Evolutionary conservation across 2,113 vertebrate genomes (phyloP).

Genomic region (Nymphicus hollandicus): DNA sequence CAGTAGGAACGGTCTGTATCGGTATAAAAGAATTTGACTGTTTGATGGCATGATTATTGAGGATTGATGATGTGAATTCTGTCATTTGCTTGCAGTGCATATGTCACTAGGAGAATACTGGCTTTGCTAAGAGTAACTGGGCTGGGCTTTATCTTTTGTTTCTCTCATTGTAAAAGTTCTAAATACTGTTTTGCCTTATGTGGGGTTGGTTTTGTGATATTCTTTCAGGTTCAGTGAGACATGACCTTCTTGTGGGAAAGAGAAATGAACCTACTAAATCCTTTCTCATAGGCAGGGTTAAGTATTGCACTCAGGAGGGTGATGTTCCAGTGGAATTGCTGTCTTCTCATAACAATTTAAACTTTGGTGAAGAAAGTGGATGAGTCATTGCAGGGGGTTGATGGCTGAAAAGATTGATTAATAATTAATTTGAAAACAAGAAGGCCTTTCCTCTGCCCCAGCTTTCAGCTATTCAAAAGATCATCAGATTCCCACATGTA

Average conservation of each 20-base stretch:
- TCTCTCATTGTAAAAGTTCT: not conserved
- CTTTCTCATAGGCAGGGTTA: not conserved
- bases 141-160: not conserved
- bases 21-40: not conserved
- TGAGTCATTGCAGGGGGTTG: slow-evolving; percentile 52
- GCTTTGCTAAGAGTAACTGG: not conserved
- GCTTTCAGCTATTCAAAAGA: slow-evolving; percentile 11
- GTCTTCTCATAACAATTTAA: slow-evolving; percentile 29
- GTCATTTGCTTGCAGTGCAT: not conserved
- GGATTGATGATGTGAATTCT: not conserved
- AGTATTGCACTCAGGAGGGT: not conserved
- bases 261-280: not conserved
- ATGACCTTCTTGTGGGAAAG: not conserved
- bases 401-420: slow-evolving; percentile 42
- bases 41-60: not conserved
- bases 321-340: not conserved
- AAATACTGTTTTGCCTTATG: not conserved
- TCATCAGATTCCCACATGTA: slow-evolving; percentile 12
- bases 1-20: not conserved
- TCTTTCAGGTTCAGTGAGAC: not conserved
- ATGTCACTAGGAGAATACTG: not conserved
- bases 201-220: not conserved
- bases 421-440: slow-evolving; percentile 57
- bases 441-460: not conserved
- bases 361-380: slow-evolving; percentile 42